Base-by-base conservation (phyloP, 2,797 vertebrate species). In the Gymnothorax javanicus region DNA sequence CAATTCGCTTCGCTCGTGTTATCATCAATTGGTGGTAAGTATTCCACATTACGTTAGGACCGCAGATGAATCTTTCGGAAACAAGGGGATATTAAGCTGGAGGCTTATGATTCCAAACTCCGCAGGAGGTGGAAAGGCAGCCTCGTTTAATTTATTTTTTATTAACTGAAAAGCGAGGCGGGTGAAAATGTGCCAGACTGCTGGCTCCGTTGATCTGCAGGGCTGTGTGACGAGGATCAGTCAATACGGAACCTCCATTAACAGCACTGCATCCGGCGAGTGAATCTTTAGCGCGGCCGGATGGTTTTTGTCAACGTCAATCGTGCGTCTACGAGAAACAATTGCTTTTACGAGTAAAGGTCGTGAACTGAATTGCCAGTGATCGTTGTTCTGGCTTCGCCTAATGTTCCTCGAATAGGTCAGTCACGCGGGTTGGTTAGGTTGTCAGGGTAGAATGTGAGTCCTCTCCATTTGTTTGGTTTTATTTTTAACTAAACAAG, bases 151-250 rank as follows among this genome's bases (percentile, higher is more conserved):
- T 59, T 59, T 8, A 59, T 59, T 59, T 59, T 8, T 8, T 8
- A 64, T 13, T 15, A 17, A 4, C 15, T 8, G 57, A 81, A 84
- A 54, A 52, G 8, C 54, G 83, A 57, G 77, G 73, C 2, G 73
- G 43, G 43, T 64, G 52, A 82, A 43, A 59, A 88, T 83, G 13
- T 81, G 33, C 58, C 6, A 43, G 86, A 50, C 71, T 27, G 79
- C 58, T 27, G 85, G 88, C 58, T 7, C 69, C 84, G 85, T 85
- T 90, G 87, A 90, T 89, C 69, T 60, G 50, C 1, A 43, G 59
- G 43, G 27, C 54, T 67, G 59, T 56, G 17, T 57, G 75, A 79
- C 71, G 75, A 17, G 84, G 83, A 62, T 84, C 73, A 27, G 77
- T 82, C 59, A 81, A 50, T 58, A 57, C 58, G 71, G 60, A 75